Evolutionary conservation across 2,797 vertebrate species (phyloP).

Genomic region (Falco berigora): DNA sequence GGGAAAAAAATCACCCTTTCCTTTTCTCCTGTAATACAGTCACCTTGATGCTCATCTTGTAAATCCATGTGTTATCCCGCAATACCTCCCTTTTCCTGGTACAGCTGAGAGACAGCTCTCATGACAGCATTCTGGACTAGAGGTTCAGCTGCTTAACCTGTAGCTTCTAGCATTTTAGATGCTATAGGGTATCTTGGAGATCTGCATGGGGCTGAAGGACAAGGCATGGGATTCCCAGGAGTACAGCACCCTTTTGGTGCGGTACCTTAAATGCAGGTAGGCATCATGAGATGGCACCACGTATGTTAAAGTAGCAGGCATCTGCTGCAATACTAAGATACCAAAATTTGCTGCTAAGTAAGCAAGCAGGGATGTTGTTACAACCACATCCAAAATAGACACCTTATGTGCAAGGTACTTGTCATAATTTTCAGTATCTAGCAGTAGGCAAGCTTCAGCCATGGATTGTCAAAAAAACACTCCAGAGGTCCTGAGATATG

Average conservation of each 20-base stretch:
- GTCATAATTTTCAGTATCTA: not conserved
- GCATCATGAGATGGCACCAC: not conserved
- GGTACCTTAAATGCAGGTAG: not conserved
- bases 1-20: not conserved
- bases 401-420: not conserved
- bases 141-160: not conserved
- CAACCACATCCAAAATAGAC: not conserved
- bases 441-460: not conserved
- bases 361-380: not conserved
- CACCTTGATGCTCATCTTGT: not conserved
- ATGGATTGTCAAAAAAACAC: not conserved
- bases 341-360: not conserved
- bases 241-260: not conserved
- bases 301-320: not conserved
- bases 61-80: not conserved
- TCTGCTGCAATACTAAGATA: not conserved
- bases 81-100: not conserved
- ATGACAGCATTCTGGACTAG: not conserved
- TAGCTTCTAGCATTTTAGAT: not conserved
- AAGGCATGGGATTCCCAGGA: not conserved
- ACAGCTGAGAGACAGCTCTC: rapidly evolving
- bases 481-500: not conserved
- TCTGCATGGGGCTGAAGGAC: not conserved
- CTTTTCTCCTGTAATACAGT: not conserved
- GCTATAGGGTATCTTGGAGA: not conserved